A percentile compares a stretch with the other conserved stretches of the same genome.
Evolutionary conservation across 2,797 vertebrate genomes (phyloP).

Genomic region (Molothrus ater): DNA sequence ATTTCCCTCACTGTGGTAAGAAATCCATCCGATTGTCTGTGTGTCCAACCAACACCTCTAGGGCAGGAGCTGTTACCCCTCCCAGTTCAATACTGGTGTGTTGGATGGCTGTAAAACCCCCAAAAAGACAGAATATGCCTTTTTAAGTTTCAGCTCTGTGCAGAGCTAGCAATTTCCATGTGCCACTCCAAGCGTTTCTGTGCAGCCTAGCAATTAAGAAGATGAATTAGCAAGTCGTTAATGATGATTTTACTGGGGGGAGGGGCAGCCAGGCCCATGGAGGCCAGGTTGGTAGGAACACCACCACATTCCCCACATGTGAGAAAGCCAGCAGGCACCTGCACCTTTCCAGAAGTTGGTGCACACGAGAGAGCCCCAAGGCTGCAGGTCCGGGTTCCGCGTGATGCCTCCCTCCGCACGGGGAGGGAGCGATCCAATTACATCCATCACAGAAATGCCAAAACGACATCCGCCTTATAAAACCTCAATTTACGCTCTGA

Average conservation of each 20-base stretch:
- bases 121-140: background rate
- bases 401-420: background rate
- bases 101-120: background rate
- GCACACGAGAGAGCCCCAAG: background rate
- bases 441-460: background rate
- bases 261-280: background rate
- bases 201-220: background rate
- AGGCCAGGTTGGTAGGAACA: background rate
- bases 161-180: background rate
- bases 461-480: background rate
- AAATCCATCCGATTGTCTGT: background rate
- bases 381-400: background rate
- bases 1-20: background rate
- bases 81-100: fast-evolving
- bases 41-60: background rate
- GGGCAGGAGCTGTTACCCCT: fast-evolving
- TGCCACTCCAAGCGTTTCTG: background rate
- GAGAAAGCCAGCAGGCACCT: background rate
- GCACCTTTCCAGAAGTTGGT: background rate
- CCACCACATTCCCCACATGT: fast-evolving
- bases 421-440: background rate
- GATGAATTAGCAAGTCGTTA: background rate
- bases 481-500: constrained; percentile 5
- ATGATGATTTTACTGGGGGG: background rate
- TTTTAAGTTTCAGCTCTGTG: background rate